Percentiles rank a stretch among this genome's conserved stretches.
phyloP scores from a whole-genome alignment of 1,140 invertebrate genomes.

The Drosophila ogumai region DNA sequence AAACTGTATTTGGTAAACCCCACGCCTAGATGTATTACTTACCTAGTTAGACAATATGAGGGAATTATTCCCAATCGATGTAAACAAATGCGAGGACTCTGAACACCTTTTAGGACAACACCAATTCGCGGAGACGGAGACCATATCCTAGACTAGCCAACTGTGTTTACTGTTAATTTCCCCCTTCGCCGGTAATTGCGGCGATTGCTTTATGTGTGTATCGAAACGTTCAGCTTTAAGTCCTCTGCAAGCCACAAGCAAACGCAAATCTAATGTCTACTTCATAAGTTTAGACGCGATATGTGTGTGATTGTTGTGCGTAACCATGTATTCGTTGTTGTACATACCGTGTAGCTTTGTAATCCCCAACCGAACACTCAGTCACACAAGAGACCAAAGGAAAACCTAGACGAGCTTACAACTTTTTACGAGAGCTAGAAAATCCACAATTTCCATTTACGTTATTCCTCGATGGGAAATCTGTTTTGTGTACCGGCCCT shows the following conservation, averaged over 20 bases:
- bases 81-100: slow-evolving; percentile 43
- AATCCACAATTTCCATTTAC: slow-evolving; percentile 30
- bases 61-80: slow-evolving; percentile 74
- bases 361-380: slow-evolving; percentile 48
- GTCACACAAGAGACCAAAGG: slow-evolving; percentile 68
- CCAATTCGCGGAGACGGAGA: slow-evolving; percentile 34
- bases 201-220: slow-evolving; percentile 68
- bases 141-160: slow-evolving; percentile 44
- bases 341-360: slow-evolving; percentile 58
- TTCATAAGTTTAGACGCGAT: slow-evolving; percentile 30
- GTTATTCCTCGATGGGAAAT: slow-evolving; percentile 6
- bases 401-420: slow-evolving; percentile 78
- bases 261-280: slow-evolving; percentile 16
- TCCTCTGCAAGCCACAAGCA: slow-evolving; percentile 1
- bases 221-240: slow-evolving; percentile 49
- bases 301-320: slow-evolving; percentile 19
- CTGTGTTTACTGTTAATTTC: slow-evolving; percentile 28
- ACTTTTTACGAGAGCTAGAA: slow-evolving; percentile 43
- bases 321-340: slow-evolving; percentile 45
- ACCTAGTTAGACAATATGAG: slow-evolving; percentile 82
- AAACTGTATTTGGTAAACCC: slow-evolving; percentile 34
- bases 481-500: background rate
- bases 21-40: slow-evolving; percentile 56
- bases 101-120: slow-evolving; percentile 64
- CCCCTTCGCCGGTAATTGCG: slow-evolving; percentile 2